phyloP scores from a whole-genome alignment of 2,888 invertebrate genomes.

The Helicoverpa assulta region DNA sequence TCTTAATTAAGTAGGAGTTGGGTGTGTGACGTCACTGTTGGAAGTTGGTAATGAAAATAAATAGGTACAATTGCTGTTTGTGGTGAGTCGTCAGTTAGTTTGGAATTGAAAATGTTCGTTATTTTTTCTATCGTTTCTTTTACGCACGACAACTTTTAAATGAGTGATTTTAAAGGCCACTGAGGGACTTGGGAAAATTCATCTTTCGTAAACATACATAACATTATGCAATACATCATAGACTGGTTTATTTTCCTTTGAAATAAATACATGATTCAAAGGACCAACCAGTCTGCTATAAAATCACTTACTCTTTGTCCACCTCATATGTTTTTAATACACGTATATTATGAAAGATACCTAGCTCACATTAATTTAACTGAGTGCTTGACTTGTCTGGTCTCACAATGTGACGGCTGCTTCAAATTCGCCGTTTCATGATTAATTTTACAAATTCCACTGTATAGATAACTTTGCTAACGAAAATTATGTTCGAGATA shows the following conservation, averaged over 20 bases:
- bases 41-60: not conserved
- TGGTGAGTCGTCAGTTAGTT: not conserved
- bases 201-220: no score
- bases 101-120: not conserved
- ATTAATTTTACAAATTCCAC: constrained; percentile 61
- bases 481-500: constrained; percentile 26
- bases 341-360: constrained; percentile 64
- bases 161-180: no score
- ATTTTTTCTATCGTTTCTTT: not conserved
- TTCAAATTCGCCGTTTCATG: constrained; percentile 58
- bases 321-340: constrained; percentile 65
- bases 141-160: no score
- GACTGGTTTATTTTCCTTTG: no score
- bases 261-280: no score
- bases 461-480: constrained; percentile 48
- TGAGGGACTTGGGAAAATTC: no score
- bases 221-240: no score
- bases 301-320: constrained; percentile 57
- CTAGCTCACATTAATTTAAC: constrained; percentile 72
- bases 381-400: constrained; percentile 69
- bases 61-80: not conserved
- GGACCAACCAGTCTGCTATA: not conserved
- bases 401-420: constrained; percentile 57
- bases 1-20: constrained; percentile 8
- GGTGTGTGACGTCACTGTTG: not conserved